Percentiles rank a stretch among this genome's conserved stretches.
Evolutionary conservation across 2,888 invertebrate species (phyloP).

Genomic region (Conops quadrifasciatus): DNA sequence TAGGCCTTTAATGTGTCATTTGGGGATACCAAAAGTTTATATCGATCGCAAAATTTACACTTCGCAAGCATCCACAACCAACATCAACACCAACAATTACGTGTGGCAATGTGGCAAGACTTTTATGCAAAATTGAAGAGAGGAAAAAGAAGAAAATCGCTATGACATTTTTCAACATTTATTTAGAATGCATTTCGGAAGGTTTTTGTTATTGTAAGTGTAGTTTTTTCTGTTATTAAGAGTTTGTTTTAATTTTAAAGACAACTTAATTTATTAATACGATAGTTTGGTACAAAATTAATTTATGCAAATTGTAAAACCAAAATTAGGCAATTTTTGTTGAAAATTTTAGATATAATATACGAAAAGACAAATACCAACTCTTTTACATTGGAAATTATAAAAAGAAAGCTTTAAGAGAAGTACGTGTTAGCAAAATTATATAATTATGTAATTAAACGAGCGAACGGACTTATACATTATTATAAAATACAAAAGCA

Average conservation of each 20-base stretch:
- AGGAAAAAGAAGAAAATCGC: constrained; percentile 3
- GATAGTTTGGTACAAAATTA: constrained; percentile 30
- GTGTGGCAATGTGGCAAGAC: background rate
- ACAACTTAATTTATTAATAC: constrained; percentile 20
- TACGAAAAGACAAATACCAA: constrained; percentile 12
- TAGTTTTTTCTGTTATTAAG: constrained; percentile 11
- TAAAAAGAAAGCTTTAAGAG: constrained; percentile 31
- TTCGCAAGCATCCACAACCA: no score
- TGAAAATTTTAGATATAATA: constrained; percentile 29
- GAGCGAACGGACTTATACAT: constrained; percentile 24
- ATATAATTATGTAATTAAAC: constrained; percentile 34
- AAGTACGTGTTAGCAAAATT: constrained; percentile 29
- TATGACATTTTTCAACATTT: constrained; percentile 16
- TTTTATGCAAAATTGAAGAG: constrained; percentile 6
- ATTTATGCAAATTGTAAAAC: constrained; percentile 17
- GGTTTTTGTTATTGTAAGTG: constrained; percentile 24
- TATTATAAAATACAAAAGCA: constrained; percentile 27
- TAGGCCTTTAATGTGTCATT: no score
- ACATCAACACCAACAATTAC: background rate
- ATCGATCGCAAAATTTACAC: no score
- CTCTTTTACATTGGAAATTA: constrained; percentile 17
- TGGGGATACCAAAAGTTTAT: no score
- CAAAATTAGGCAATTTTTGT: constrained; percentile 24
- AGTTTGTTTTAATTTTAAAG: constrained; percentile 20
- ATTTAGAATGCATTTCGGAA: constrained; percentile 32